A percentile compares a stretch with the other conserved stretches of the same genome.
Conservation (phyloP, 1,140 invertebrate genomes). For the Euwallacea fornicatus region DNA sequence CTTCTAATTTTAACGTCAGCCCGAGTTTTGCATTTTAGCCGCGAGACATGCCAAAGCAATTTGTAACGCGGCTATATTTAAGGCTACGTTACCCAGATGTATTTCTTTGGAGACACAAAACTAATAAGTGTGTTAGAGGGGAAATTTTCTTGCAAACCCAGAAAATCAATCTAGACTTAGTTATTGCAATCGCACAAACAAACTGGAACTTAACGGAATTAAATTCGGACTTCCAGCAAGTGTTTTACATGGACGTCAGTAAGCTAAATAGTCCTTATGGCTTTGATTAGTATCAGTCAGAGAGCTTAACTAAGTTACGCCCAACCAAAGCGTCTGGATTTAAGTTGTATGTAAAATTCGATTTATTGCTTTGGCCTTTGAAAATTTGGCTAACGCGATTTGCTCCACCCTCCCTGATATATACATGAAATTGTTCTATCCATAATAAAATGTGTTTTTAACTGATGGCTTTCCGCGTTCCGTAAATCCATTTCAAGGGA, state of each 20-base stretch:
- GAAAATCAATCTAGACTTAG: too few species aligned
- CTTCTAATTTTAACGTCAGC: constrained; percentile 37
- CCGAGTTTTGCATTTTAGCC: constrained; percentile 34
- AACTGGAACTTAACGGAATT: too few species aligned
- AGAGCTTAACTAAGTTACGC: constrained; percentile 20
- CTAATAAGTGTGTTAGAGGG: constrained; percentile 22
- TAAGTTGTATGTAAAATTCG: constrained; percentile 6
- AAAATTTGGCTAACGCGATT: neutral
- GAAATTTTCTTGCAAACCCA: neutral
- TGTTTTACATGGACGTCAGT: constrained; percentile 12
- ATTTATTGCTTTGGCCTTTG: constrained; percentile 4
- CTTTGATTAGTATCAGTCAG: constrained; percentile 17
- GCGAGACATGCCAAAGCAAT: constrained; percentile 36
- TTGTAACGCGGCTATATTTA: constrained; percentile 35
- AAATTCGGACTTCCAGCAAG: neutral
- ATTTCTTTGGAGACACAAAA: constrained; percentile 38
- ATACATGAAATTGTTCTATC: neutral
- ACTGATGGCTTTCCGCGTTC: neutral
- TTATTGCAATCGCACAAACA: too few species aligned
- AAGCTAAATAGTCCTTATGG: constrained; percentile 5
- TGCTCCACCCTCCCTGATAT: neutral
- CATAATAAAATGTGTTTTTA: neutral
- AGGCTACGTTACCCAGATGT: constrained; percentile 21
- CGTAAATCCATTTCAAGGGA: neutral
- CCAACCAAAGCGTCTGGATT: constrained; percentile 17